phyloP scores from a whole-genome alignment of 2,888 invertebrate species.

The Protophormia terraenovae region DNA sequence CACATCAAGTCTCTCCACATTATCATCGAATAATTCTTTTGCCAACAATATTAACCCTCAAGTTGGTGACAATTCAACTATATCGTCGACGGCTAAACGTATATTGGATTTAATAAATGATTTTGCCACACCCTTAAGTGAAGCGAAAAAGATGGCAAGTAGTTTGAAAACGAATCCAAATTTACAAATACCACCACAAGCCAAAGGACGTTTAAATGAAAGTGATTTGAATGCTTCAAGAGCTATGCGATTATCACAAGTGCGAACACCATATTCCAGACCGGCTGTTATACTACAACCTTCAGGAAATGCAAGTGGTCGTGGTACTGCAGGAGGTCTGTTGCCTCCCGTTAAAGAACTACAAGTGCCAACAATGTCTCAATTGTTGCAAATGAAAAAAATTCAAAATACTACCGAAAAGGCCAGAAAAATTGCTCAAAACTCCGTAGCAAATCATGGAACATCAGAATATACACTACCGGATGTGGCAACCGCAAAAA shows the following conservation, averaged over 20 bases:
- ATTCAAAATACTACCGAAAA: constrained; percentile 84
- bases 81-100: constrained; percentile 86
- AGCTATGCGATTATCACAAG: constrained; percentile 72
- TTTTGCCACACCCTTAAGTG: constrained; percentile 90
- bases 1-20: constrained; percentile 75
- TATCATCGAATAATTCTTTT: constrained; percentile 74
- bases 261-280: constrained; percentile 75
- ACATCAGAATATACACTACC: constrained; percentile 48
- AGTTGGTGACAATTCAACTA: constrained; percentile 64
- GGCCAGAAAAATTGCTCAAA: constrained; percentile 83
- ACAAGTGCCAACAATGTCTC: constrained; percentile 85
- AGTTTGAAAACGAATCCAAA: constrained; percentile 73
- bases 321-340: constrained; percentile 7
- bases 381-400: constrained; percentile 84
- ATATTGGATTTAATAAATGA: constrained; percentile 91
- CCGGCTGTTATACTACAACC: constrained; percentile 71
- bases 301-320: constrained; percentile 60
- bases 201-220: constrained; percentile 72
- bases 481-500: constrained; percentile 2
- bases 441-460: constrained; percentile 26
- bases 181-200: constrained; percentile 64
- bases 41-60: constrained; percentile 32
- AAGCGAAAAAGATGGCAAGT: constrained; percentile 89
- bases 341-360: constrained; percentile 80
- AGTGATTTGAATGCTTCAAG: constrained; percentile 72